Evolutionary conservation across 2,113 vertebrate species (phyloP).

Genomic region (Pipra filicauda): DNA sequence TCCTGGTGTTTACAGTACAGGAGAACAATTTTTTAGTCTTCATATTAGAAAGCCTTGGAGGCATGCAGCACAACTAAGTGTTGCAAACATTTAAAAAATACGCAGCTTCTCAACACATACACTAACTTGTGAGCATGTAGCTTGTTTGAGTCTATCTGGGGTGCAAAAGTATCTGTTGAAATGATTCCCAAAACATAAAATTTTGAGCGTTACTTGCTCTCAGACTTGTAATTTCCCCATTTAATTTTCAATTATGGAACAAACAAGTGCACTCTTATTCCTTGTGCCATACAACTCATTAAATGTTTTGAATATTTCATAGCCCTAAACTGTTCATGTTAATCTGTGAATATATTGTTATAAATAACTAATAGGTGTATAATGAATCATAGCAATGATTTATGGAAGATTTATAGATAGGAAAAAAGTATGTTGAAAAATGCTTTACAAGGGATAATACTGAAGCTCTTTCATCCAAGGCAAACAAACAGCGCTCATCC

Average conservation of each 20-base stretch:
- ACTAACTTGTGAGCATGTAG: not conserved
- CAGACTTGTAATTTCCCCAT: constrained; percentile 41
- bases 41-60: not conserved
- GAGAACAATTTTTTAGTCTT: not conserved
- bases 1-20: not conserved
- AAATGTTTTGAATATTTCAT: constrained; percentile 57
- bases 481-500: not conserved
- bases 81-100: not conserved
- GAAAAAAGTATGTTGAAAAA: not conserved
- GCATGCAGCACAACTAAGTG: not conserved
- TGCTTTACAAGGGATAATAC: not conserved
- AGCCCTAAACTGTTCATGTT: constrained; percentile 9
- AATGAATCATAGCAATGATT: not conserved
- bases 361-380: constrained; percentile 57
- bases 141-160: not conserved
- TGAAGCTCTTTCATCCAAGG: not conserved
- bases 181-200: not conserved
- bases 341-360: constrained; percentile 48
- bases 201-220: not conserved
- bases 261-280: not conserved
- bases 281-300: constrained; percentile 12
- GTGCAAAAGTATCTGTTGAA: not conserved
- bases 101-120: not conserved
- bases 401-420: not conserved
- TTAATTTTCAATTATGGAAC: constrained; percentile 63